These are phyloP conservation scores for Chionis minor DNA, from an alignment of 2,113 vertebrate species.

Conservation along the genomic window DNA sequence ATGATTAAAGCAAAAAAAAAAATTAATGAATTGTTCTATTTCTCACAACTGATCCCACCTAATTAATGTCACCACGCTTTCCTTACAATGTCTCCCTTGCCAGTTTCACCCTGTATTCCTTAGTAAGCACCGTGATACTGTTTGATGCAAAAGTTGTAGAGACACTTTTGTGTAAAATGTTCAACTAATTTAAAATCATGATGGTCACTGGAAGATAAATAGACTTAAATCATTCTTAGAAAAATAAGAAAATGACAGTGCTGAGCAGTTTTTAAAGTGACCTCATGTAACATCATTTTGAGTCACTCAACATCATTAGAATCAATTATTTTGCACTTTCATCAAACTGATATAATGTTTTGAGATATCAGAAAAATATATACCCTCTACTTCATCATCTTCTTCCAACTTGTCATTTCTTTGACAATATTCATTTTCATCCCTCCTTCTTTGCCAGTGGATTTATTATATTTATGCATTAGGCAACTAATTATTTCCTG, in stretches of 20 bases:
- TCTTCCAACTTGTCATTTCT: neutral
- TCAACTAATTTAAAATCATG: neutral
- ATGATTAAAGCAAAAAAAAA: neutral
- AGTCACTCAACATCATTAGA: neutral
- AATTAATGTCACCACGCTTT: neutral
- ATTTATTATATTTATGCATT: neutral
- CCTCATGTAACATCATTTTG: neutral
- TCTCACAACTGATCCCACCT: neutral
- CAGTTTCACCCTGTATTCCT: neutral
- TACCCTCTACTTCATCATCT: neutral
- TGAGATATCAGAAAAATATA: neutral
- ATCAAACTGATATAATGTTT: neutral
- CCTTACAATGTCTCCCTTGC: neutral
- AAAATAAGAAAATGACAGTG: neutral
- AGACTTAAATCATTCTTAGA: neutral
- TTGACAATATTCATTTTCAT: neutral
- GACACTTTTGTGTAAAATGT: neutral
- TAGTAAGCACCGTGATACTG: neutral
- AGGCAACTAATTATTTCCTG: neutral
- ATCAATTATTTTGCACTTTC: neutral
- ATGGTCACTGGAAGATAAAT: neutral
- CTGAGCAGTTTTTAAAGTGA: neutral
- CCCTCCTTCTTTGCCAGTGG: neutral
- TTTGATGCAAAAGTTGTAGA: neutral
- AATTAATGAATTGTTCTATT: neutral